A percentile compares a stretch with the other conserved stretches of the same genome.
phyloP scores from a whole-genome alignment of 2,888 invertebrate genomes.

The Bruchidius siliquastri region DNA sequence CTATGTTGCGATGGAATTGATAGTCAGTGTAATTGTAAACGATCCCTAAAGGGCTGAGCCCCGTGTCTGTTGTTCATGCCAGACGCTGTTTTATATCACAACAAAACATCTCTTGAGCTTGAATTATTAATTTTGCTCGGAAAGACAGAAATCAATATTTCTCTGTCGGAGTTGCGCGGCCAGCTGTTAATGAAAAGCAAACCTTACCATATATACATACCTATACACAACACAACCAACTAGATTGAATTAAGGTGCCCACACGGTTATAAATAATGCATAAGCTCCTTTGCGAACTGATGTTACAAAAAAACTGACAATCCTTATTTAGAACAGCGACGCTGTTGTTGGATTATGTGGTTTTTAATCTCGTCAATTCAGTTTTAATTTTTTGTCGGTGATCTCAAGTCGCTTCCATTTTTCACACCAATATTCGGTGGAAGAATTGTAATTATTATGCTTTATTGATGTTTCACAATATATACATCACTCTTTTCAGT shows the following conservation, averaged over 20 bases:
- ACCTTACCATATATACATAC: not conserved
- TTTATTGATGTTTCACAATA: too few relatives aligned
- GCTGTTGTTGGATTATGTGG: not conserved
- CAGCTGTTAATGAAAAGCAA: not conserved
- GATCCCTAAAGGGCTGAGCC: not conserved
- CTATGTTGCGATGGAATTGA: not conserved
- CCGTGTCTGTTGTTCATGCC: not conserved
- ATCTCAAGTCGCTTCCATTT: too few relatives aligned
- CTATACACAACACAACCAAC: not conserved
- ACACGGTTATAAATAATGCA: not conserved
- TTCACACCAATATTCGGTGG: too few relatives aligned
- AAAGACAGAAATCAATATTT: not conserved
- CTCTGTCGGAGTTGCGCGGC: not conserved
- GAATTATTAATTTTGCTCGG: not conserved
- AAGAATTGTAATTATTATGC: too few relatives aligned
- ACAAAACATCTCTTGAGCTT: not conserved
- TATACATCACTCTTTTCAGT: too few relatives aligned
- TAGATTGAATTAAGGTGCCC: not conserved
- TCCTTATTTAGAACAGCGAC: not conserved
- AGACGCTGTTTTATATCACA: not conserved
- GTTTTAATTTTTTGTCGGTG: too few relatives aligned
- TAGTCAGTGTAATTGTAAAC: not conserved
- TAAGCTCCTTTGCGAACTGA: not conserved
- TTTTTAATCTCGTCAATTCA: too few relatives aligned
- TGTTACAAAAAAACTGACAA: not conserved